Base-by-base conservation (phyloP, 2,113 vertebrate genomes). In the Chascanopsetta lugubris region DNA sequence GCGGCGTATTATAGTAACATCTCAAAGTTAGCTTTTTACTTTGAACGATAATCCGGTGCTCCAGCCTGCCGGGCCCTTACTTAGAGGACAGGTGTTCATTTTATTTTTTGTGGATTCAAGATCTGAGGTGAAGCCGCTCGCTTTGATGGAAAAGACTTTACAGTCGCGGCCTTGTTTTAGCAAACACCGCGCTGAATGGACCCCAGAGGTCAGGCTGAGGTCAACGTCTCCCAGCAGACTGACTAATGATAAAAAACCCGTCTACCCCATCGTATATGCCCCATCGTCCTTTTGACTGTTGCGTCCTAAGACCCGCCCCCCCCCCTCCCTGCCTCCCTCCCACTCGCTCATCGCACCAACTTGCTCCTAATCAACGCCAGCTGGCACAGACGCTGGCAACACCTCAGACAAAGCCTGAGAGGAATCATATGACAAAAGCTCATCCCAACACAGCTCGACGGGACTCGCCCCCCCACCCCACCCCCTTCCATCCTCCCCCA, bases 361-460 rank as follows among this genome's bases (percentile, higher is more conserved):
- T 48, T 72, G 51, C 12, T 48, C 30, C 47, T 62, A 72, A 79
- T 79, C 69, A 66, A 48, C 27, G 18, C 72, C 75, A 79, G 75
- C 65, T 84, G 76, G 62, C 62, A 76, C 59, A 75, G 60, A 78
- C 38, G 51, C 36, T 77, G 58, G 75, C 65, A 79, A 74, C 63
- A 73, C 74, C 72, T 85, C 76, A 68, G 27, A 83, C 72, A 25
- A 50, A 71, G 63, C 64, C 45, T n/a, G 27, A 68, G 62, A 59
- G 56, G 68, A 74, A 76, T 82, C 68, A 69, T 51, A 74, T 79
- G 64, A 89, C 57, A 79, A 74, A 79, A 55, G 34, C 61, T 59
- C 47, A 69, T 57, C 43, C 32, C 29, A 66, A 54, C 21, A 56
- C 42, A 50, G 29, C 43, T 54, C 45, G 49, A 4, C 61, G 54